Evolutionary conservation across 2,888 invertebrate genomes (phyloP).

Genomic region (Nemotelus nigrinus): DNA sequence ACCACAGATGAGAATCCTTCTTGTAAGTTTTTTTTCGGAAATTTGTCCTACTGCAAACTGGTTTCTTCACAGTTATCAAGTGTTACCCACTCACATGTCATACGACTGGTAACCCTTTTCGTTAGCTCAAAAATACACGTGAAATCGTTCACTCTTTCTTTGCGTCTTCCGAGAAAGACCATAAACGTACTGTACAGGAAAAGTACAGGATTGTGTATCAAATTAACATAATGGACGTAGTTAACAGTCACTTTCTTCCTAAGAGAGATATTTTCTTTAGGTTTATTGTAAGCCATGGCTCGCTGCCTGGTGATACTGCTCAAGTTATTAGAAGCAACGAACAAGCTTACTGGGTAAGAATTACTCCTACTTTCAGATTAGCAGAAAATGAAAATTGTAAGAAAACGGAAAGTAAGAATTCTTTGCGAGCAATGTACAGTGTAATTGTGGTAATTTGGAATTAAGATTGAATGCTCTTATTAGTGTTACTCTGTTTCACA

Average conservation of each 20-base stretch:
- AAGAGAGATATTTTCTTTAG: neutral
- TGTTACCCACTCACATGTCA: no score
- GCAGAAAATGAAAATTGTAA: neutral
- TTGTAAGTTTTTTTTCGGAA: no score
- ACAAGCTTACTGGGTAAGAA: neutral
- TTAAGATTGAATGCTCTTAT: neutral
- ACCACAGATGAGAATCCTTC: no score
- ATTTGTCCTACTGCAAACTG: no score
- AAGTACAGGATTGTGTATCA: neutral
- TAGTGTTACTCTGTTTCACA: neutral
- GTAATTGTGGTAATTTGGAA: neutral
- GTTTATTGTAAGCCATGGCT: neutral
- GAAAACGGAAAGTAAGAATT: neutral
- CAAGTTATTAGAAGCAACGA: neutral
- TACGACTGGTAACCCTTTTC: no score
- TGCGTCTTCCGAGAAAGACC: neutral
- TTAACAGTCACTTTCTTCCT: neutral
- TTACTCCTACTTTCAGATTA: neutral
- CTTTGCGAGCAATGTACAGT: neutral
- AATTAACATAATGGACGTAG: conserved; percentile 1
- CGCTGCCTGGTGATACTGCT: neutral
- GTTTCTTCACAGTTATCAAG: no score
- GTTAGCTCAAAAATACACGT: no score
- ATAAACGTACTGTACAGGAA: neutral
- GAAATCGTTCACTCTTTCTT: neutral